A percentile compares a stretch with the other conserved stretches of the same genome.
phyloP scores from a whole-genome alignment of 2,888 invertebrate species.

The Marronus borbonicus region DNA sequence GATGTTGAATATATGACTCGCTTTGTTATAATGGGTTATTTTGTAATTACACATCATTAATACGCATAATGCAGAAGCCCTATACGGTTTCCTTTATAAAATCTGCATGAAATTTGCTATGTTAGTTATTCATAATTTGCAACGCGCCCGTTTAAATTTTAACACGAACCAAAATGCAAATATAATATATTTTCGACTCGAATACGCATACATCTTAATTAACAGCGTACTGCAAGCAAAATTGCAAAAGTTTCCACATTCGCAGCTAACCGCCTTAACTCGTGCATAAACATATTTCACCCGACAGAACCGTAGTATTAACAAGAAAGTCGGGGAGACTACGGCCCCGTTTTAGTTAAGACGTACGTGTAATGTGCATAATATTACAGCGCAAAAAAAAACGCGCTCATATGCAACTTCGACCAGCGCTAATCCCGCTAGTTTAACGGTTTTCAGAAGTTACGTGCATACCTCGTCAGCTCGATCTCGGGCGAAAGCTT shows the following conservation, averaged over 20 bases:
- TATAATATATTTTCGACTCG: conserved; percentile 18
- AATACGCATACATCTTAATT: conserved; percentile 30
- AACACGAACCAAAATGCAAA: conserved; percentile 16
- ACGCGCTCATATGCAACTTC: conserved; percentile 16
- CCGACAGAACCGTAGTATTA: conserved; percentile 9
- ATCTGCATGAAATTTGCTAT: not conserved
- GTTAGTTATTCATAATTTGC: not conserved
- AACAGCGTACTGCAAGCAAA: conserved; percentile 26
- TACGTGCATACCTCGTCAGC: conserved; percentile 5
- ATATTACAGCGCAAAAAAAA: conserved; percentile 20
- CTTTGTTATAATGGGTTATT: too few relatives aligned
- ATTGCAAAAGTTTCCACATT: conserved; percentile 27
- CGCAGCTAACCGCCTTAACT: conserved; percentile 22
- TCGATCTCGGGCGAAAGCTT: not conserved
- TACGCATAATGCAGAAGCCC: too few relatives aligned
- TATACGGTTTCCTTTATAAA: not conserved
- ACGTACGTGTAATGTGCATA: conserved; percentile 2
- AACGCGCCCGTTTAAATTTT: conserved; percentile 8
- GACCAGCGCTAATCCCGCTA: conserved; percentile 5
- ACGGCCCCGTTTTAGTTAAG: not conserved
- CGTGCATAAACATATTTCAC: conserved; percentile 23
- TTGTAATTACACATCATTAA: too few relatives aligned
- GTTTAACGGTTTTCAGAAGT: conserved; percentile 27
- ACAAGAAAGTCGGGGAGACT: conserved; percentile 13
- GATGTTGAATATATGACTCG: too few relatives aligned